Evolutionary conservation across 1,140 invertebrate species (phyloP), one percentile per base, ranked within the genome.

Genomic region (Heliconius himera): DNA sequence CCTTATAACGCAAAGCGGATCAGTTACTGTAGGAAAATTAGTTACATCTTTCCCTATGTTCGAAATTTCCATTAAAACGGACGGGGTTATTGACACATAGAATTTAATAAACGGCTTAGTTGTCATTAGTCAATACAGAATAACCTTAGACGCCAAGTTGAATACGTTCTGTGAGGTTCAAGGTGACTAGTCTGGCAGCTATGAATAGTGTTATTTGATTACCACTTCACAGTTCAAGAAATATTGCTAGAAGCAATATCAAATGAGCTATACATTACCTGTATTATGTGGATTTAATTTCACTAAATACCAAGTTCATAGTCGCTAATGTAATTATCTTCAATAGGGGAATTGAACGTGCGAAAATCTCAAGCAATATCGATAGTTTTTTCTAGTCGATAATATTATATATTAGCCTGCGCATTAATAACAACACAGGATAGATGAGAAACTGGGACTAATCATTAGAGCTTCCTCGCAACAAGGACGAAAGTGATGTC

Each of bases 401-500:
- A 90, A 93, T 89, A 91, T 86, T 3, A 46, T 46, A 46, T 4
- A 46, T 46, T 93, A 93, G 90, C 82, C 36, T 70, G 79, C 82
- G 83, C 76, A 80, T 71, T 82, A 85, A 85, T 92, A 89, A 93
- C 89, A 90, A 88, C 86, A 91, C 90, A 91, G 91, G 92, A 93
- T 94, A 91, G 89, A 89, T 83, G 85, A 89, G 87, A 87, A 93
- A 92, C 89, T 92, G 89, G 92, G 89, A 92, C 91, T 91, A 11
- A 3, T 66, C 87, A 85, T 85, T 86, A 78, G 70, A 84, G 87
- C 88, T 89, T 92, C 92, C 89, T 91, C 88, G 87, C 84, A 84
- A 84, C 91, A 94, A 94, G 93, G 93, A 89, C 93, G 88, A 84
- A 72, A 72, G 84, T 94, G 93, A 93, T 89, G 90, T 93, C 93